A percentile compares a stretch with the other conserved stretches of the same genome.
These are phyloP conservation scores for Ceratoteleas bidentatus DNA, from an alignment of 1,140 invertebrate genomes.

Conservation along the genomic window DNA sequence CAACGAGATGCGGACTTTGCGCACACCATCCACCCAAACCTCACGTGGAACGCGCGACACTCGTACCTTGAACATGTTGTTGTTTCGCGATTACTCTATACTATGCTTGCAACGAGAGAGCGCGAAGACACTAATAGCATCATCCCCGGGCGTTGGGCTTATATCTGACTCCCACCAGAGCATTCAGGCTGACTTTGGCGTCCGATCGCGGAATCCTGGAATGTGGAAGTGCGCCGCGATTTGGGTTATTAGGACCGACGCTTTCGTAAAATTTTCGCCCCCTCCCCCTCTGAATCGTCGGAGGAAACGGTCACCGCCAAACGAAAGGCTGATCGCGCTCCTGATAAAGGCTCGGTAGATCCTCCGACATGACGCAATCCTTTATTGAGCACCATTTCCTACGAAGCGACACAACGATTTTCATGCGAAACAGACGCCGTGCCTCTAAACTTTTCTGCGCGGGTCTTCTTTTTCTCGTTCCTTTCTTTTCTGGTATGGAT, in stretches of 20 bases:
- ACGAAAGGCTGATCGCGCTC: conserved; percentile 15
- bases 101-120: conserved; percentile 69
- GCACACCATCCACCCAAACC: background rate
- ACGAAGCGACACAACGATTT: conserved; percentile 41
- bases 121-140: conserved; percentile 81
- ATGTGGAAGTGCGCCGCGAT: conserved; percentile 28
- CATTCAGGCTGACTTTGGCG: conserved; percentile 52
- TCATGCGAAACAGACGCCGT: conserved; percentile 10
- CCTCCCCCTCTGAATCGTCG: no score
- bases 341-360: conserved; percentile 18
- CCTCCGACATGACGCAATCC: conserved; percentile 40
- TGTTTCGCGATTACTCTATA: conserved; percentile 67
- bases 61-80: conserved; percentile 75
- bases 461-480: no score
- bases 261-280: conserved; percentile 2
- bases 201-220: conserved; percentile 19
- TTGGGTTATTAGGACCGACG: conserved; percentile 17
- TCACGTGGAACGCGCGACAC: conserved; percentile 36
- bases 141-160: conserved; percentile 78
- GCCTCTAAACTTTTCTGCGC: conserved; percentile 3
- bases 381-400: conserved; percentile 46
- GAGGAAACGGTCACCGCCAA: conserved; percentile 24
- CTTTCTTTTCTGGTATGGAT: no score
- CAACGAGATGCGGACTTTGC: no score
- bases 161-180: conserved; percentile 80